Evolutionary conservation across 2,888 invertebrate genomes (phyloP).

Genomic region (Priapulus caudatus): DNA sequence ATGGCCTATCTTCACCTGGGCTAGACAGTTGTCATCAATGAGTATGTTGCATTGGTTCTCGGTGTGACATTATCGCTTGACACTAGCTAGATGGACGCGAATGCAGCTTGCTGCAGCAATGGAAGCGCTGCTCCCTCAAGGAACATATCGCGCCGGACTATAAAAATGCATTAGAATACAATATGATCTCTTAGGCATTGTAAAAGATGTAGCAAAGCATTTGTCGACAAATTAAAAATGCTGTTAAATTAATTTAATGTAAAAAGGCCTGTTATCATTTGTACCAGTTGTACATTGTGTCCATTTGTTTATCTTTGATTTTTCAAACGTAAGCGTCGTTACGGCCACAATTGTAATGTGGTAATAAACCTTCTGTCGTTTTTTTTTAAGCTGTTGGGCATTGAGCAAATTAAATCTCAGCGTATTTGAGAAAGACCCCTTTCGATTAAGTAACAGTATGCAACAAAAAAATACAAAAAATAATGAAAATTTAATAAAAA

Average conservation of each 20-base stretch:
- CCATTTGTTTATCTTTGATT: too few species aligned
- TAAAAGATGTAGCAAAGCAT: too few species aligned
- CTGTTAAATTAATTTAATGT: too few species aligned
- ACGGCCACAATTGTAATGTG: too few species aligned
- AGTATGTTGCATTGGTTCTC: constrained; percentile 14
- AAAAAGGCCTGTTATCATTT: too few species aligned
- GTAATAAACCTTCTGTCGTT: too few species aligned
- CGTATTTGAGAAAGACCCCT: background rate
- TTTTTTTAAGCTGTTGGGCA: too few species aligned
- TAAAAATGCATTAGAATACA: constrained; percentile 20
- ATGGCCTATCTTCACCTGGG: constrained; percentile 59
- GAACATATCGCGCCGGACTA: constrained; percentile 71
- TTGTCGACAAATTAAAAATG: too few species aligned
- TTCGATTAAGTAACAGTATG: background rate
- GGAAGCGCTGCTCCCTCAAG: constrained; percentile 61
- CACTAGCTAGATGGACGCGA: constrained; percentile 46
- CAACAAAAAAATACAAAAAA: background rate
- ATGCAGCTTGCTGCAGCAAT: constrained; percentile 60
- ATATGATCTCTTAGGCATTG: too few species aligned
- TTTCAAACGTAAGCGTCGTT: too few species aligned
- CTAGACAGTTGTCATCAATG: constrained; percentile 26
- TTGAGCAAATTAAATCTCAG: background rate
- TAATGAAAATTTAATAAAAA: background rate
- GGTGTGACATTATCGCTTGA: constrained; percentile 17
- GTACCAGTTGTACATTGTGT: too few species aligned